Percentiles rank a stretch among this genome's conserved stretches.
These are phyloP conservation scores for Helleia helle DNA, from an alignment of 2,888 invertebrate species.

Conservation along the genomic window DNA sequence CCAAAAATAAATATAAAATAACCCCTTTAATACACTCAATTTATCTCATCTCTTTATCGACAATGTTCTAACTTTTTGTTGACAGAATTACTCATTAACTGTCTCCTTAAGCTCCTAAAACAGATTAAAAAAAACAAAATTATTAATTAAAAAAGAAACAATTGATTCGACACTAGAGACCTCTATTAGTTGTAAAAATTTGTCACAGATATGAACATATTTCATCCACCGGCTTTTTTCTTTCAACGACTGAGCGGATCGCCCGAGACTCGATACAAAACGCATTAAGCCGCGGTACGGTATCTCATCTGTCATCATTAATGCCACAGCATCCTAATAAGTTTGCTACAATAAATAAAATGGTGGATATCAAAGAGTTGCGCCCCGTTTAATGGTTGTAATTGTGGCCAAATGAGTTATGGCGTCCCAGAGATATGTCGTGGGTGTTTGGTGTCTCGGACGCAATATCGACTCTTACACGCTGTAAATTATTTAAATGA, in stretches of 20 bases:
- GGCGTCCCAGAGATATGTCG: conserved; percentile 45
- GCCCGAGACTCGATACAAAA: conserved; percentile 40
- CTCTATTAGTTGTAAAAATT: conserved; percentile 28
- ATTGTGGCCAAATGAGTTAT: conserved; percentile 69
- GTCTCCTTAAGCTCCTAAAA: too few species aligned
- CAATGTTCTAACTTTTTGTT: too few species aligned
- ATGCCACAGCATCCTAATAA: conserved; percentile 69
- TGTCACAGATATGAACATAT: conserved; percentile 34
- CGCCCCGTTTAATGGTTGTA: conserved; percentile 68
- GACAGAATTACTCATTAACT: too few species aligned
- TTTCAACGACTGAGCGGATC: conserved; percentile 35
- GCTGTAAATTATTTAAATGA: conserved; percentile 63
- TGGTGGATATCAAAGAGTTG: conserved; percentile 62
- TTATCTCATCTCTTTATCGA: too few species aligned
- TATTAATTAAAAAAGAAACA: too few species aligned
- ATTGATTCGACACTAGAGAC: too few species aligned
- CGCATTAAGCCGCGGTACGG: conserved; percentile 53
- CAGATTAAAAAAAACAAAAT: too few species aligned
- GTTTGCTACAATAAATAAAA: conserved; percentile 67
- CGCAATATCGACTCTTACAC: conserved; percentile 63
- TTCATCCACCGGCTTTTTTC: conserved; percentile 34
- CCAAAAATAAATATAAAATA: too few species aligned
- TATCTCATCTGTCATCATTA: conserved; percentile 72
- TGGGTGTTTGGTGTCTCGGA: conserved; percentile 67
- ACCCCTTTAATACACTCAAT: too few species aligned